A percentile compares a stretch with the other conserved stretches of the same genome.
Conservation (phyloP, 2,113 vertebrate genomes). For the Epinephelus lanceolatus region DNA sequence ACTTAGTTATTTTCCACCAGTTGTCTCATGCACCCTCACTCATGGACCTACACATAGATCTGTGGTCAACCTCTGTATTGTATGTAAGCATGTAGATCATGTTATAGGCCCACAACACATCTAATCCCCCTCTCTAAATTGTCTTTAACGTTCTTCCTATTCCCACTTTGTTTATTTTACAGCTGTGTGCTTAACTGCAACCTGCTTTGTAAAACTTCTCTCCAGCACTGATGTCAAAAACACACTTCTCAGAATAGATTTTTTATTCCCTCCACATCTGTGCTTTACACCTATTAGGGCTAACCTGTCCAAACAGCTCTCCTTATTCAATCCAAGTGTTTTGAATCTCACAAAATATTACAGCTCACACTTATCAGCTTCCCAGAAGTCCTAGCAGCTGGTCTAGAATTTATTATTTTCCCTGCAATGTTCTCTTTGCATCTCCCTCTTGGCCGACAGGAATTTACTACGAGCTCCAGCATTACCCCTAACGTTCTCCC, state of each 20-base stretch:
- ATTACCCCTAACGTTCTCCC: conserved; percentile 58
- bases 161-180: background rate
- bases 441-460: conserved; percentile 69
- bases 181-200: conserved; percentile 9
- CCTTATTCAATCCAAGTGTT: conserved; percentile 8
- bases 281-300: conserved; percentile 6
- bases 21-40: background rate
- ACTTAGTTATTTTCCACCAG: background rate
- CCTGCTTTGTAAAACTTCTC: background rate
- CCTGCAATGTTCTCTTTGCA: conserved; percentile 53
- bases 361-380: conserved; percentile 47
- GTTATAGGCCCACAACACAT: background rate
- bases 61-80: background rate
- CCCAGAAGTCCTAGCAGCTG: conserved; percentile 53
- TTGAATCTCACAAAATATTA: conserved; percentile 37
- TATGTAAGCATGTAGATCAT: background rate
- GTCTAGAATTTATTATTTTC: conserved; percentile 64
- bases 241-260: conserved; percentile 1
- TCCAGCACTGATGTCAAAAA: conserved; percentile 14
- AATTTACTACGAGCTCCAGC: conserved; percentile 68
- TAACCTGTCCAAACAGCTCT: conserved; percentile 15
- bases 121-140: background rate
- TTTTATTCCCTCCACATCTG: conserved; percentile 30
- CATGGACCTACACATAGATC: background rate
- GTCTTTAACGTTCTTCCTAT: background rate